These are phyloP conservation scores for Brienomyrus longianalis DNA, from an alignment of 2,113 vertebrate species.

Conservation along the genomic window DNA sequence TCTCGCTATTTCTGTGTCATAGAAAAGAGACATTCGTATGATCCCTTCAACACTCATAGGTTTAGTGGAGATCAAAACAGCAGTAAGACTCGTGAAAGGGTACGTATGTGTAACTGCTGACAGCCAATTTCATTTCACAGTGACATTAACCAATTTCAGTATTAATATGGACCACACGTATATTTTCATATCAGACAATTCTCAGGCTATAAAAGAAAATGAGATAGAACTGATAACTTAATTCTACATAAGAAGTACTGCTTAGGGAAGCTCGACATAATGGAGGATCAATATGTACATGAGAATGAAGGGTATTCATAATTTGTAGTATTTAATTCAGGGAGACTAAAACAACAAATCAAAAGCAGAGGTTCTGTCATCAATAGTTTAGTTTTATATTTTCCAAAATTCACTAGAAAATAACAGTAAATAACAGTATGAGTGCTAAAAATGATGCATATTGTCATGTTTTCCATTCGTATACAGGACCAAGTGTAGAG, in stretches of 20 bases:
- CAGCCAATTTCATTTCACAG: background rate
- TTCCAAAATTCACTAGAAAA: background rate
- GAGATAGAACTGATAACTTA: background rate
- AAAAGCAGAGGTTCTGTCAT: background rate
- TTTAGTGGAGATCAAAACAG: background rate
- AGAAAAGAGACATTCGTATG: background rate
- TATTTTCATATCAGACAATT: background rate
- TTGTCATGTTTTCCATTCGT: constrained; percentile 24
- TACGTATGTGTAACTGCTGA: background rate
- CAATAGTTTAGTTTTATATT: background rate
- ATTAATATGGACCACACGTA: background rate
- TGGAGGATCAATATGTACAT: background rate
- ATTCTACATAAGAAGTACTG: background rate
- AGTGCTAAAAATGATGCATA: constrained; percentile 11
- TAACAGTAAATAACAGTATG: background rate
- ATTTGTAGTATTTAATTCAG: background rate
- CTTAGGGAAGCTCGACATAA: background rate
- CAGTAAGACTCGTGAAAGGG: background rate
- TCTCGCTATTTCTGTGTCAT: background rate
- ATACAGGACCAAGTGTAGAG: constrained; percentile 19
- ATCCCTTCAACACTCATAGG: background rate
- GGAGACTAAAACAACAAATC: background rate
- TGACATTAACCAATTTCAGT: background rate
- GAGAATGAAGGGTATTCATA: background rate
- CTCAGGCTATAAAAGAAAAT: background rate